Conservation (phyloP, 2,888 invertebrate species). For the Tanytarsus gracilentus region DNA sequence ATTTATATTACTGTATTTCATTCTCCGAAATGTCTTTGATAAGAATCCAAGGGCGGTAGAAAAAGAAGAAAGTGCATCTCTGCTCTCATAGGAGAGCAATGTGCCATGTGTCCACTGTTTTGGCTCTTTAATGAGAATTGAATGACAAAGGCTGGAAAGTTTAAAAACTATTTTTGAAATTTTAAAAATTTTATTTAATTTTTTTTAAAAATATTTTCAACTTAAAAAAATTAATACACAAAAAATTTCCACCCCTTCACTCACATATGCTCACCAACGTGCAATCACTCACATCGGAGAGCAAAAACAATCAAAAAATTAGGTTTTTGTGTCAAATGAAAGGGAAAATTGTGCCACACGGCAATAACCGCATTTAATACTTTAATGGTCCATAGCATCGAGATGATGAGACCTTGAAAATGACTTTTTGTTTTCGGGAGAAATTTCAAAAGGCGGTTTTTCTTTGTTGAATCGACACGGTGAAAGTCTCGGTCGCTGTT, state of each 20-base stretch:
- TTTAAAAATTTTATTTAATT: too few relatives aligned
- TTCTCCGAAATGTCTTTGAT: too few relatives aligned
- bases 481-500: slow-evolving; percentile 22
- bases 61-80: too few relatives aligned
- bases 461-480: background rate
- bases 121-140: too few relatives aligned
- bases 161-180: too few relatives aligned
- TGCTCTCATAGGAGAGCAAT: too few relatives aligned
- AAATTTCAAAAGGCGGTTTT: slow-evolving; percentile 28
- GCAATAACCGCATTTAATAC: background rate
- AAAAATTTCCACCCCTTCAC: background rate
- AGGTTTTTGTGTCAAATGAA: slow-evolving; percentile 23
- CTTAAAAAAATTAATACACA: too few relatives aligned
- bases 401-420: background rate
- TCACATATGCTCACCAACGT: background rate
- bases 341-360: slow-evolving; percentile 12
- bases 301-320: background rate
- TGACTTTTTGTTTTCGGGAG: slow-evolving; percentile 12
- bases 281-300: background rate
- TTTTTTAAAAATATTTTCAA: too few relatives aligned
- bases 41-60: too few relatives aligned
- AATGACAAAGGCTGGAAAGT: too few relatives aligned
- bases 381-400: slow-evolving; percentile 17
- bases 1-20: too few relatives aligned
- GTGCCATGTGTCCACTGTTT: too few relatives aligned